A percentile compares a stretch with the other conserved stretches of the same genome.
Evolutionary conservation across 2,888 invertebrate species (phyloP).

Genomic region (Nomada ruficornis): DNA sequence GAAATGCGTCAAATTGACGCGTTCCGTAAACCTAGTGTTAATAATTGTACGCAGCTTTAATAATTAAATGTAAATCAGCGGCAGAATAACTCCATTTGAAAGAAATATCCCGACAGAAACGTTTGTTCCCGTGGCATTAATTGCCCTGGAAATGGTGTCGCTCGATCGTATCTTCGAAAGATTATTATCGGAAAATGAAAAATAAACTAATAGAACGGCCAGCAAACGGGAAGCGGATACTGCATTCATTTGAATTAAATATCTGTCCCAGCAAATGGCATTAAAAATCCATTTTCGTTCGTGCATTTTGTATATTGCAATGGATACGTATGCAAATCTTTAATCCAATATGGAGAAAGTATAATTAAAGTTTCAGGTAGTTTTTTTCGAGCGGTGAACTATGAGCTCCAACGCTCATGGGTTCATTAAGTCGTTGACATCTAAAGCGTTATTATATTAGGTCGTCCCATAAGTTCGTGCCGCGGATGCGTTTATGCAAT

Average conservation of each 20-base stretch:
- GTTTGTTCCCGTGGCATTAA: slow-evolving; percentile 3
- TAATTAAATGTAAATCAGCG: background rate
- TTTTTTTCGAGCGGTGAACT: no score
- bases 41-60: background rate
- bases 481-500: no score
- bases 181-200: slow-evolving; percentile 34
- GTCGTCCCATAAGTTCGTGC: no score
- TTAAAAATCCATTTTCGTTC: background rate
- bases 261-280: background rate
- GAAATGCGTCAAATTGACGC: no score
- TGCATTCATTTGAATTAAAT: slow-evolving; percentile 32
- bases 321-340: background rate
- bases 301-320: background rate
- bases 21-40: background rate
- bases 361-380: no score
- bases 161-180: slow-evolving; percentile 27
- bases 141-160: slow-evolving; percentile 6
- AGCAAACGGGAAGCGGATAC: slow-evolving; percentile 4
- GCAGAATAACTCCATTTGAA: slow-evolving; percentile 6
- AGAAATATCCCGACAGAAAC: slow-evolving; percentile 9
- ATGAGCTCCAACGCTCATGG: no score
- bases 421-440: no score
- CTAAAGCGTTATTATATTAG: no score
- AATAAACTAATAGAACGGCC: slow-evolving; percentile 1
- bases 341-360: background rate